Conservation (phyloP, 1,140 invertebrate species). For the Drosophila mayri region DNA sequence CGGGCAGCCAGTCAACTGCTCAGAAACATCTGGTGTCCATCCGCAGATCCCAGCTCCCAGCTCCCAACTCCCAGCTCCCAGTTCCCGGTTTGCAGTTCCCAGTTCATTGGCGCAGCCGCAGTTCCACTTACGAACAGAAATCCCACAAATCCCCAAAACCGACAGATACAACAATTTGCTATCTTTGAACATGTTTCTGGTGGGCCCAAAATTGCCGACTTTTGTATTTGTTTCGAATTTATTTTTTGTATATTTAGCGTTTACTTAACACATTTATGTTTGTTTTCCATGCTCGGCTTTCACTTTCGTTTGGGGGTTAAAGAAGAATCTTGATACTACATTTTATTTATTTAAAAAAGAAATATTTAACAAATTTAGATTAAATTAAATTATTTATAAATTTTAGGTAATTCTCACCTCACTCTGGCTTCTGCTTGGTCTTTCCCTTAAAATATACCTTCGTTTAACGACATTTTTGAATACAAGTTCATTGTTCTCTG, state of each 20-base stretch:
- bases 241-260: slow-evolving; percentile 15
- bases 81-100: slow-evolving; percentile 1
- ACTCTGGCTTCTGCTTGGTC: background rate
- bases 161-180: slow-evolving; percentile 41
- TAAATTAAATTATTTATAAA: background rate
- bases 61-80: background rate
- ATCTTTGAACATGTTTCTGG: slow-evolving; percentile 44
- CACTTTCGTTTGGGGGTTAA: slow-evolving; percentile 17
- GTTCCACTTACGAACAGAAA: slow-evolving; percentile 23
- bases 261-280: slow-evolving; percentile 43
- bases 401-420: background rate
- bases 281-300: slow-evolving; percentile 31
- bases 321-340: background rate
- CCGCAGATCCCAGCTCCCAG: slow-evolving; percentile 3
- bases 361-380: background rate
- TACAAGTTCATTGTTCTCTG: background rate
- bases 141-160: slow-evolving; percentile 35
- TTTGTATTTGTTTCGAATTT: slow-evolving; percentile 3
- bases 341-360: background rate
- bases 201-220: slow-evolving; percentile 43
- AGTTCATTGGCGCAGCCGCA: slow-evolving; percentile 16
- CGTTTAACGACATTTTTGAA: background rate
- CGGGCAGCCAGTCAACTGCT: slow-evolving; percentile 52
- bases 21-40: slow-evolving; percentile 47
- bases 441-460: background rate